Base-by-base conservation (phyloP, 1,140 invertebrate species). In the Zaprionus lachaisei region DNA sequence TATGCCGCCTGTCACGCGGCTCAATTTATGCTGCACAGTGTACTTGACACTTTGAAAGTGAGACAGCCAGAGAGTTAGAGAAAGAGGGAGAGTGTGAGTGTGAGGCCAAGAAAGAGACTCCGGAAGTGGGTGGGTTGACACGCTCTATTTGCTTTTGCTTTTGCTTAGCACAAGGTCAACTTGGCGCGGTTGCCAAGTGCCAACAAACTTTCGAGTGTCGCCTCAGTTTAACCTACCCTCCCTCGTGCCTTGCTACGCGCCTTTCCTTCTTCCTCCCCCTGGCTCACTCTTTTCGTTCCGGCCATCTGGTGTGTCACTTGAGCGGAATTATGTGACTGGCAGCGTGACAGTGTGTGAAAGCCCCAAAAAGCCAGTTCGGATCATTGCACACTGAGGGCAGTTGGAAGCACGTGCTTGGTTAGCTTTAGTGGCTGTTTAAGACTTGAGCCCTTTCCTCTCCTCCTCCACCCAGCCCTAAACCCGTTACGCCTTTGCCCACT, bases 321-420 rank as follows among this genome's bases (percentile, higher is more conserved):
- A 81, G 73, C 78, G 83, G 84, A 87, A 83, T 83, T 89, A 87
- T 87, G 84, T 83, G 84, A 80, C 74, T 89, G 83, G 57, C 83
- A 71, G 63, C 54, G 65, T 28, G 31, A 26, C 28, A 34, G 24
- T 41, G 47, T 73, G 44, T 34, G 47, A 68, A 68, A 68, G 38
- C 64, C 66, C 55, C 54, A 80, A 80, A 77, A 80, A 74, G 47
- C 64, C 74, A 86, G 69, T 82, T 72, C 77, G 84, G 72, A 84
- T 86, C 83, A 86, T 86, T 86, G 80, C 67, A 71, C 83, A 87
- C 41, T 51, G 61, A 54, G 56, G 67, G 26, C 49, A 49, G 61
- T 31, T 54, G 28, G 55, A 9, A 74, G 78, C 71, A 81, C 84
- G 84, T 87, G 83, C 80, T 80, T 73, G 80, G 67, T 60, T 76